Evolutionary conservation across 2,888 invertebrate genomes (phyloP), one percentile per base, ranked within the genome.

Genomic region (Bugula neritina): DNA sequence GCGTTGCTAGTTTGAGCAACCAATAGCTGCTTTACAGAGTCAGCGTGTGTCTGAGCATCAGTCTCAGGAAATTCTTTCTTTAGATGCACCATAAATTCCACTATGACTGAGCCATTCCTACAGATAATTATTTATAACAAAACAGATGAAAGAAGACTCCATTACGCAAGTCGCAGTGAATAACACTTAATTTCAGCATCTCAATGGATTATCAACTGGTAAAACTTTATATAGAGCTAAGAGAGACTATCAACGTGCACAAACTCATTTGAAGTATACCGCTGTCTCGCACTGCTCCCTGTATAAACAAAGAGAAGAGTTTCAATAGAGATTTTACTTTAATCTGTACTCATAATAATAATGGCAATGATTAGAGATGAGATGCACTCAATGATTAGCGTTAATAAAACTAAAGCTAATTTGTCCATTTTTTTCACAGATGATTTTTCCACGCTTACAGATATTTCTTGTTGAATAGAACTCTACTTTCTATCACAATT

Each of bases 21-120:
- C 29, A 63, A 31, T 27, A 31, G 2, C 2, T 63, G 63, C 31
- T 31, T 25, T 27, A 63, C 31, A 13, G 2, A 5, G 29, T 63
- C 10, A 10, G 63, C 63, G 17, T 25, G n/a, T 10, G 5, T 3
- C 13, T 13, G 2, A 34, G 63, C 63, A 13, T 63, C 31, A 27
- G 25, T 31, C 31, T 63, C 63, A 2, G 27, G 13, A 63, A 2
- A 63, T 25, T 63, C 63, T 34, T 63, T 63, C 63, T 63, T 63
- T n/a, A 70, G 70, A 5, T 35, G 35, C 3, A 70, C 25, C 13
- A 43, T 25, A 29, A 70, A 70, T 10, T 70, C 70, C 1, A 70
- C 70, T 5, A 70, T 70, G 10, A 70, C 70, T 10, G 52, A 54
- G 10, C 70, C 70, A 27, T 63, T 63, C 10, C 63, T 63, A 31